These are phyloP conservation scores for Rana temporaria DNA, from an alignment of 2,113 vertebrate genomes.

Conservation along the genomic window DNA sequence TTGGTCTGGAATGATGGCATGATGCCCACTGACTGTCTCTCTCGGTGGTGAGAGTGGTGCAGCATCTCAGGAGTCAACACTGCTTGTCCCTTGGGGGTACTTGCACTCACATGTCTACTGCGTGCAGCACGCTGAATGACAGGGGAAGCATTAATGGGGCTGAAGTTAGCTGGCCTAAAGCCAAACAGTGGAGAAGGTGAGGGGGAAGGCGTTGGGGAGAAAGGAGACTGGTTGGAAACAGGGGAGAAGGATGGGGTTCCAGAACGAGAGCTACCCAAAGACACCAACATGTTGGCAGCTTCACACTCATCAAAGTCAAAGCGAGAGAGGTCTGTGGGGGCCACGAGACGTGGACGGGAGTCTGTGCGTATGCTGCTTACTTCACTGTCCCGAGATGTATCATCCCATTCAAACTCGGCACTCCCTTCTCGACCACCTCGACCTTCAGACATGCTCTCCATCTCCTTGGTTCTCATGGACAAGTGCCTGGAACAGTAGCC, in stretches of 20 bases:
- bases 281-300: conserved; percentile 91
- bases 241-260: conserved; percentile 90
- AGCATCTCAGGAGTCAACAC: conserved; percentile 68
- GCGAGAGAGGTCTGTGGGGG: conserved; percentile 80
- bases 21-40: conserved; percentile 80
- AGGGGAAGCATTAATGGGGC: conserved; percentile 84
- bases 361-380: conserved; percentile 86
- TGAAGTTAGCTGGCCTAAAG: conserved; percentile 89
- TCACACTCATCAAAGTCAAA: conserved; percentile 93
- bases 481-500: conserved; percentile 92
- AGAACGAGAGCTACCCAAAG: conserved; percentile 87
- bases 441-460: conserved; percentile 82
- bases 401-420: conserved; percentile 90
- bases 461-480: conserved; percentile 92
- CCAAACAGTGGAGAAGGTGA: conserved; percentile 89
- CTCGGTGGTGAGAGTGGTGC: conserved; percentile 74
- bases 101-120: conserved; percentile 82
- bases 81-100: conserved; percentile 72
- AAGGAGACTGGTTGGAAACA: conserved; percentile 89
- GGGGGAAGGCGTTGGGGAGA: conserved; percentile 88
- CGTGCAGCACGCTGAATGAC: conserved; percentile 73
- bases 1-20: conserved; percentile 84
- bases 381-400: conserved; percentile 86
- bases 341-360: conserved; percentile 77
- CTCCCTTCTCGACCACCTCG: conserved; percentile 65